Base-by-base conservation (phyloP, 2,888 invertebrate species). In the Nysson spinosus region DNA sequence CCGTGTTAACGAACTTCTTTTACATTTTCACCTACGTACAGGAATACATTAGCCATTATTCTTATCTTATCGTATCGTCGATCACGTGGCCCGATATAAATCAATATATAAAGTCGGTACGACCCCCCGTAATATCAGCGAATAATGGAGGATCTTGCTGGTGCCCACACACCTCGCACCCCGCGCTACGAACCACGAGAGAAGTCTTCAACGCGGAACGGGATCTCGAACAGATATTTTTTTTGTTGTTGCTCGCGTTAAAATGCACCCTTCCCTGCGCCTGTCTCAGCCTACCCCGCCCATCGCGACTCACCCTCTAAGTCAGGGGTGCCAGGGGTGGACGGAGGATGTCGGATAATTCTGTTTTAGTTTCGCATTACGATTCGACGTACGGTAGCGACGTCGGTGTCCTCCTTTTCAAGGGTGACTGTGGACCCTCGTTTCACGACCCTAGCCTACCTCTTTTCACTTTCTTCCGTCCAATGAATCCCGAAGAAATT, bases 331-430 rank as follows among this genome's bases (percentile, higher is more conserved):
- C 46, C 37, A 24, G 55, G 19, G 37, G 26, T 20, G 4, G 12
- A 24, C 74, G 56, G 54, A 74, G 80, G 80, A 80, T 78, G 76
- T 68, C 72, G 78, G 81, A 84, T 83, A 83, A 83, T 83, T 83
- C 84, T 83, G 84, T 83, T 83, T 83, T 83, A 83, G 83, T 83
- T 83, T 84, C 84, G 83, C 83, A 84, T 83, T 83, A 83, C 83
- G 83, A 82, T 70, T 78, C 79, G 75, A 77, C 75, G 80, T 75
- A 80, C 70, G 73, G 66, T 69, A 49, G 64, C 67, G 67, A 60
- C 57, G 60, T n/a, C 60, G 39, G 40, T 43, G 46, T 58, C 50
- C 55, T 51, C 51, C 28, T 30, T 11, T 30, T 11, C 26, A 52
- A 55, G 50, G 60, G 30, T 22, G 42, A 42, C 54, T 42, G 42